Base-by-base conservation (phyloP, 2,113 vertebrate species). In the Callaeas wilsoni region DNA sequence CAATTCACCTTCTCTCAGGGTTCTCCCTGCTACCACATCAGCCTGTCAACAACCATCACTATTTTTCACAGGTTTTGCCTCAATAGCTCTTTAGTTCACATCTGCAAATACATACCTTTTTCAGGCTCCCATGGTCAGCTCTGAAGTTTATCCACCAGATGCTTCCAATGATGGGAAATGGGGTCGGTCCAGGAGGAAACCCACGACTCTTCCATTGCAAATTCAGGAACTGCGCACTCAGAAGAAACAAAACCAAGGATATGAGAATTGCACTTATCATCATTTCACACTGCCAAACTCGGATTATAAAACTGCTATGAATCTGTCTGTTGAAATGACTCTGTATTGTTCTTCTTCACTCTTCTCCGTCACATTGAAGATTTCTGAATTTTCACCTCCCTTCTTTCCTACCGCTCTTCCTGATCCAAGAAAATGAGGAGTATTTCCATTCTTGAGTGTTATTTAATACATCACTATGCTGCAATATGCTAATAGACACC, bases 141-240 rank as follows among this genome's bases (percentile, higher is more conserved):
- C 71, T 93, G 17, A 96, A 97, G 10, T 87, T 94, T 62, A 90
- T 70, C 70, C 52, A 5, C 93, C 95, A 96, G 2, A 93, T 0
- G 32, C 75, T 95, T 80, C 96, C 97, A 82, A 94, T 23, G 17
- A 97, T 44, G 53, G 97, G 96, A 55, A 97, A 79, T 8, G 92
- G 91, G 10, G 17, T 80, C 1, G 93, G 93, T 78, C 95, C 97
- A 71, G 96, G 94, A 85, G 94, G 91, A 77, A 96, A 93, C 56
- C 78, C 83, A 83, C 71, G 70, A 41, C 52, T 91, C 86, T 86
- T 80, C 97, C 96, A 96, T 55, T 90, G 91, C 70, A 96, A 52
- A 62, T 86, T 91, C 77, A 97, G 50, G 82, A 97, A 96, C 71
- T 95, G 88, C 0, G 7, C 64, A 63, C 50, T 39, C 70, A 96